Evolutionary conservation across 2,113 vertebrate genomes (phyloP), one percentile per base, ranked within the genome.

Genomic region (Xiphophorus couchianus): DNA sequence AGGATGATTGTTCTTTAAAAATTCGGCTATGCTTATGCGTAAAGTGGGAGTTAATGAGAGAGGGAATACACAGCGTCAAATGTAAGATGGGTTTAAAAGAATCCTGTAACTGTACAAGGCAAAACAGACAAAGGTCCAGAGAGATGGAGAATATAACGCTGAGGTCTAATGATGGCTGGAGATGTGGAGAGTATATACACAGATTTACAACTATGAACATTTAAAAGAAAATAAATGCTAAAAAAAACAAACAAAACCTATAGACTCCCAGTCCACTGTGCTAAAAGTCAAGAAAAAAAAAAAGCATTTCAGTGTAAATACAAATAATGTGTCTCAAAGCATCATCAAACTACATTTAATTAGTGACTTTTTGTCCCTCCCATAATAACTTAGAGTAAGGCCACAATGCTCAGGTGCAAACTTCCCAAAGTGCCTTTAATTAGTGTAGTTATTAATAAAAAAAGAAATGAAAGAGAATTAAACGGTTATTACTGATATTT

Each of bases 211-310:
- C 72, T 66, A 66, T 54, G 17, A 73, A 85, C 60, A 81, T 72
- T 78, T 84, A 86, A 90, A 88, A 87, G 63, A 58, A 69, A 29
- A 80, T 62, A 75, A 42, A 22, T 22, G 35, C 7, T 54, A 74
- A 37, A 77, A 17, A 78, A 84, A 86, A 28, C 27, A 35, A 87
- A 39, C 10, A 39, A 39, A 15, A 0, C 37, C 65, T 71, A 30
- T 25, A 82, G 69, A 8, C 30, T 25, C 10, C 48, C 19, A 51
- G 19, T 73, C n/a, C 29, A 29, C 33, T 48, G 74, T 19, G 58
- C 66, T 69, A 42, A 82, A 87, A 76, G 62, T 70, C 66, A 44
- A 78, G 65, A 87, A 77, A 83, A 28, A 69, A 35, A 61, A 28
- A 66, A 35, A 61, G 44, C 17, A 27, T 39, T 48, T 75, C 48